Evolutionary conservation across 1,140 invertebrate genomes (phyloP), one percentile per base, ranked within the genome.

Genomic region (Schmidtea mediterranea): DNA sequence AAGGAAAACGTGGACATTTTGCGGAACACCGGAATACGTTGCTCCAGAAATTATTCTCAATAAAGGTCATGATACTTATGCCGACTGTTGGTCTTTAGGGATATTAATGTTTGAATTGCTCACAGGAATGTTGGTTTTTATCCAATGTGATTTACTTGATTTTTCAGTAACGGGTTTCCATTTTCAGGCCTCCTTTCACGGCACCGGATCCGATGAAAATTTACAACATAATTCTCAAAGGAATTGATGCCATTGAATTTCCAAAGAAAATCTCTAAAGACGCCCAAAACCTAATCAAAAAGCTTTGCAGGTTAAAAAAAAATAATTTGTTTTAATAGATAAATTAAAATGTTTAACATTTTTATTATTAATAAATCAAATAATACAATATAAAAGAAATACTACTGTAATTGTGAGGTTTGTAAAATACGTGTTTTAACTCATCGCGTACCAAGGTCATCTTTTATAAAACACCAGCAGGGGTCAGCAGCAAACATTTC

Each of bases 171-270:
- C n/a, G 6, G 22, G 6, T 45, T 13, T 5, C 22, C 21, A 45
- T 24, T 45, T 21, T 21, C 9, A 62, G 80, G 76, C 87, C 87
- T 36, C 87, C 89, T 8, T 94, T 94, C 63, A 81, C 82, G 46
- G 86, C 84, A 1, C 74, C 77, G 0, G 90, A 98, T 69, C 87
- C 89, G 0, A 97, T 98, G 89, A 89, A 86, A 64, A 97, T 89
- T 0, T 98, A 98, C 63, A 97, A 95, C 58, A 86, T 95, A 51
- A 97, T 97, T 58, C 69, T 98, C 39, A 94, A 92, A 67, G 90
- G 90, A 43, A 94, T 98, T 41, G 89, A 97, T 63, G 84, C 83
- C 21, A 81, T 71, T 36, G 86, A 92, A 63, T 94, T 94, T 67
- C 84, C 87, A 38, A 23, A 40, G 36, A 80, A 76, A 55, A 89